phyloP scores from a whole-genome alignment of 2,888 invertebrate species.

The Serrognathus titanus region DNA sequence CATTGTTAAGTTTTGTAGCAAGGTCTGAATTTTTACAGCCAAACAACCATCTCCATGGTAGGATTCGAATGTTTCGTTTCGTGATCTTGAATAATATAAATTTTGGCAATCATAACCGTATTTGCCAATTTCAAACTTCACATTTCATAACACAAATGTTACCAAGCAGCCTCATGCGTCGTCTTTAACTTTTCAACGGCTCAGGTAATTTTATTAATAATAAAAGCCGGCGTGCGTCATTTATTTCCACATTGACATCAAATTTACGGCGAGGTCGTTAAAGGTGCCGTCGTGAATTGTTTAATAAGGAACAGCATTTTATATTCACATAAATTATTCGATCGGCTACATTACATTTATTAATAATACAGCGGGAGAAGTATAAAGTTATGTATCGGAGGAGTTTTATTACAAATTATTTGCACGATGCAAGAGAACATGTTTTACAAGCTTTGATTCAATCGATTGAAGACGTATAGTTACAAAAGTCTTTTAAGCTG shows the following conservation, averaged over 20 bases:
- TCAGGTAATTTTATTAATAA: too few species aligned
- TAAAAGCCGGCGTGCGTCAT: not conserved
- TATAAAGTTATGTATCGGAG: not conserved
- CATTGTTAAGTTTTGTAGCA: too few species aligned
- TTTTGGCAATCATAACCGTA: too few species aligned
- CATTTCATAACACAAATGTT: too few species aligned
- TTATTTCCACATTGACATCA: not conserved
- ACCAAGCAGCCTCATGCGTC: too few species aligned
- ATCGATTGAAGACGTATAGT: not conserved
- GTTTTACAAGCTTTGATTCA: not conserved
- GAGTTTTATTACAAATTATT: not conserved
- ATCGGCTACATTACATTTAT: not conserved
- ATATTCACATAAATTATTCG: not conserved
- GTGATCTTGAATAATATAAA: too few species aligned
- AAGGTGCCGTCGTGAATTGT: slow-evolving; percentile 1
- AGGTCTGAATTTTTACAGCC: too few species aligned
- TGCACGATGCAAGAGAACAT: not conserved
- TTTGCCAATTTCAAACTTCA: too few species aligned
- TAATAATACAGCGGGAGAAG: not conserved
- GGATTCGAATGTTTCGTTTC: too few species aligned
- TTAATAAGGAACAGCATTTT: not conserved
- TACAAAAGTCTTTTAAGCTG: too few species aligned
- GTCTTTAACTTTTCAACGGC: too few species aligned
- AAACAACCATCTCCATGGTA: too few species aligned
- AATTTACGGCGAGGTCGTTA: slow-evolving; percentile 2